phyloP scores from a whole-genome alignment of 2,888 invertebrate species.

The Lacanobia wlatinum region DNA sequence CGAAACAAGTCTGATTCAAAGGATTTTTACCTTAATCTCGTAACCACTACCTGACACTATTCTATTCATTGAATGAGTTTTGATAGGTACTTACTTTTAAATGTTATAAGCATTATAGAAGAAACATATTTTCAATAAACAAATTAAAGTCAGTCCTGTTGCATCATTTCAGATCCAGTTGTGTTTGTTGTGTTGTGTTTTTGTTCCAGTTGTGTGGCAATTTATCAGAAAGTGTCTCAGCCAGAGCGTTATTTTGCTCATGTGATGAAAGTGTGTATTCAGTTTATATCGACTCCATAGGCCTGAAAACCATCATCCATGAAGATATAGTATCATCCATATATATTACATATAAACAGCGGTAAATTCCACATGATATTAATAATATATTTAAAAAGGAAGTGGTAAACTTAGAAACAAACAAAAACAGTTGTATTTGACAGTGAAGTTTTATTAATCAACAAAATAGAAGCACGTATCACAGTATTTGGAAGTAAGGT shows the following conservation, averaged over 20 bases:
- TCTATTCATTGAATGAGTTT: background rate
- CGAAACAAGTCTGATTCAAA: background rate
- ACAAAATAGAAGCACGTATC: constrained; percentile 25
- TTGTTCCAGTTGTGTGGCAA: background rate
- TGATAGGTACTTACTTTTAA: too few species aligned
- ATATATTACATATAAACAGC: background rate
- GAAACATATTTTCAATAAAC: too few species aligned
- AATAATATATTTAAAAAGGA: background rate
- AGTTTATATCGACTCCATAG: background rate
- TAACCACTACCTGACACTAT: too few species aligned
- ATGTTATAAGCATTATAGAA: too few species aligned
- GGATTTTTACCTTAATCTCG: too few species aligned
- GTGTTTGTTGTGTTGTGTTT: too few species aligned
- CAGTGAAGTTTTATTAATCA: constrained; percentile 35
- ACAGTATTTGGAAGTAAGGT: constrained; percentile 6
- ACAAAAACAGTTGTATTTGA: constrained; percentile 5
- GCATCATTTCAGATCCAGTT: background rate
- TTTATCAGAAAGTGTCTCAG: background rate
- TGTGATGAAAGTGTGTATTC: background rate
- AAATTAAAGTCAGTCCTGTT: background rate
- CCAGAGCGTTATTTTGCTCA: background rate
- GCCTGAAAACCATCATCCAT: too few species aligned
- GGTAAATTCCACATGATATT: background rate
- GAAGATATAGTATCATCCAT: background rate
- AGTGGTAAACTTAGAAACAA: background rate